phyloP scores from a whole-genome alignment of 2,113 vertebrate genomes.

The Alligator sinensis region DNA sequence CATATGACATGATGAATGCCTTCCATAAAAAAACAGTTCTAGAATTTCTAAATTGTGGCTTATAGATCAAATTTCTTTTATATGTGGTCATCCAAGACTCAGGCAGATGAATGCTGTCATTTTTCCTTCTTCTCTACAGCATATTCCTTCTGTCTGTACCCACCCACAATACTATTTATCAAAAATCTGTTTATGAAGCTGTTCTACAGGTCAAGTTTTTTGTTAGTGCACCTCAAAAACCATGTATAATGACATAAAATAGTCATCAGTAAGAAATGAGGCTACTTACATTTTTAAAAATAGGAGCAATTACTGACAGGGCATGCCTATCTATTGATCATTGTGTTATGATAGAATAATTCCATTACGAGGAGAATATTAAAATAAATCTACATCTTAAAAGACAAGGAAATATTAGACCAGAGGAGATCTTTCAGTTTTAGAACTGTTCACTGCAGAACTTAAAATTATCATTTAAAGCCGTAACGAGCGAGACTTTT shows the following conservation, averaged over 20 bases:
- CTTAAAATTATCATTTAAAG: not conserved
- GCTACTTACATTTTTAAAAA: fast-evolving
- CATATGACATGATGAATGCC: slow-evolving; percentile 39
- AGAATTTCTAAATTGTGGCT: slow-evolving; percentile 66
- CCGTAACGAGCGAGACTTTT: not conserved
- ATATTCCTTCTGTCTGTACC: not conserved
- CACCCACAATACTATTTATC: slow-evolving; percentile 16
- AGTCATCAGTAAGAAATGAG: not conserved
- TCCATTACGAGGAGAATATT: not conserved
- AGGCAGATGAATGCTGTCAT: slow-evolving; percentile 11
- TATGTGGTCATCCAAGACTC: slow-evolving; percentile 40
- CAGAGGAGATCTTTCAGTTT: not conserved
- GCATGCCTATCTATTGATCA: not conserved
- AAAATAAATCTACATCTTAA: not conserved
- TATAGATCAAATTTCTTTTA: slow-evolving; percentile 56
- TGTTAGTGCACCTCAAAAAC: not conserved
- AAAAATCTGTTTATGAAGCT: slow-evolving; percentile 24
- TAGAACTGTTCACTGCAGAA: not conserved
- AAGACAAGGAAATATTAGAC: not conserved
- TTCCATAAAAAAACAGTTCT: slow-evolving; percentile 52
- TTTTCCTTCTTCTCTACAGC: not conserved
- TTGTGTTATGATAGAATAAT: not conserved
- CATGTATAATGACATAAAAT: not conserved
- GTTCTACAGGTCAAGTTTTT: not conserved
- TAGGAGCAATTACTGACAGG: not conserved